Conservation (phyloP, 1,140 invertebrate species). For the Sesamia nonagrioides region DNA sequence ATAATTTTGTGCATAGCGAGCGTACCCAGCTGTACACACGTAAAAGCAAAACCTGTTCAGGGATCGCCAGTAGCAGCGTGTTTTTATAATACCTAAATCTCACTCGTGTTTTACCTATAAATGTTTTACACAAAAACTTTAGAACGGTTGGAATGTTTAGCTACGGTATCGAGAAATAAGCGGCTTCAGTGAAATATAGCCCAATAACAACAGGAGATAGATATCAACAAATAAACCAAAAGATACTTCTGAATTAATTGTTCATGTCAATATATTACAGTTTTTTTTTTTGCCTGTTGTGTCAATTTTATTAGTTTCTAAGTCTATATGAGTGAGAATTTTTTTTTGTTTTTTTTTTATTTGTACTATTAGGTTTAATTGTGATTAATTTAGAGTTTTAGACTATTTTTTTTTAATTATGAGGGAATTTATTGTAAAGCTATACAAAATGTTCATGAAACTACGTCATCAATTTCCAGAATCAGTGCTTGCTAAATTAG, state of each 20-base stretch:
- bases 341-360: too few relatives aligned
- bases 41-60: neutral
- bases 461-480: neutral
- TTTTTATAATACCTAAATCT: neutral
- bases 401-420: too few relatives aligned
- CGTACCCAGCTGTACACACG: neutral
- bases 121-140: neutral
- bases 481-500: constrained; percentile 5
- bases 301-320: too few relatives aligned
- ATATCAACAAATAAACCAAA: too few relatives aligned
- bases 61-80: neutral
- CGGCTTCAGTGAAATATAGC: neutral
- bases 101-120: neutral
- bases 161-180: constrained; percentile 16
- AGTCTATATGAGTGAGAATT: too few relatives aligned
- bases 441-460: constrained; percentile 2
- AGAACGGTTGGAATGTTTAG: neutral
- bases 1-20: too few relatives aligned
- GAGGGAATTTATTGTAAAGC: too few relatives aligned
- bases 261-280: too few relatives aligned
- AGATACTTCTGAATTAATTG: too few relatives aligned
- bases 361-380: too few relatives aligned
- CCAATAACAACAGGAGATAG: neutral
- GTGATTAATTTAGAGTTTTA: too few relatives aligned
- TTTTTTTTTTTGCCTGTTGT: too few relatives aligned